phyloP scores from a whole-genome alignment of 2,888 invertebrate genomes.

The Dioctria linearis region DNA sequence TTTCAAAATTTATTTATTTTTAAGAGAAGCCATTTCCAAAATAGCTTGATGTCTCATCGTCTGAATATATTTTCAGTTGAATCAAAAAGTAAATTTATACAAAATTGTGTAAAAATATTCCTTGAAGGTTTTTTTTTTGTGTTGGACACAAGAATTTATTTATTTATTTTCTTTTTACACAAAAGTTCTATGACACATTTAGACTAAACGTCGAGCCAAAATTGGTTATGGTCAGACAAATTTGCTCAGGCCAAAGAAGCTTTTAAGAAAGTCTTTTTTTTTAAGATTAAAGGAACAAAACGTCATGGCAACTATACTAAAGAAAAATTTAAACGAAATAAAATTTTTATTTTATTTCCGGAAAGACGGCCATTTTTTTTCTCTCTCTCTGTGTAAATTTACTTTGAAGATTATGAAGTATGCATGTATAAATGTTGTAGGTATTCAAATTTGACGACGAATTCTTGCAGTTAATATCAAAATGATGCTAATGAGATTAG shows the following conservation, averaged over 20 bases:
- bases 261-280: no score
- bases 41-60: slow-evolving; percentile 37
- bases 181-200: slow-evolving; percentile 43
- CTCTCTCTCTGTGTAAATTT: neutral
- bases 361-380: slow-evolving; percentile 3
- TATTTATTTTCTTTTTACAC: neutral
- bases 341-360: slow-evolving; percentile 17
- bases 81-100: slow-evolving; percentile 44
- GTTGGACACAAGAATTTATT: neutral
- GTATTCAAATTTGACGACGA: neutral
- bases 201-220: slow-evolving; percentile 34
- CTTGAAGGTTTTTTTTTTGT: slow-evolving; percentile 15
- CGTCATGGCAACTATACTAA: no score
- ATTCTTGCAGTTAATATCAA: slow-evolving; percentile 34
- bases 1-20: slow-evolving; percentile 35
- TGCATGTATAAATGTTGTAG: neutral
- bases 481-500: slow-evolving; percentile 37
- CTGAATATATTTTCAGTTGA: slow-evolving; percentile 44
- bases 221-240: slow-evolving; percentile 5
- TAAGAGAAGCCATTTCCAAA: slow-evolving; percentile 6
- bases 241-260: neutral
- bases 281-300: no score
- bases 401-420: neutral
- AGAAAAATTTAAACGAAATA: no score
- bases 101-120: slow-evolving; percentile 42